Conservation (phyloP, 2,888 invertebrate genomes). For the Helleia helle region DNA sequence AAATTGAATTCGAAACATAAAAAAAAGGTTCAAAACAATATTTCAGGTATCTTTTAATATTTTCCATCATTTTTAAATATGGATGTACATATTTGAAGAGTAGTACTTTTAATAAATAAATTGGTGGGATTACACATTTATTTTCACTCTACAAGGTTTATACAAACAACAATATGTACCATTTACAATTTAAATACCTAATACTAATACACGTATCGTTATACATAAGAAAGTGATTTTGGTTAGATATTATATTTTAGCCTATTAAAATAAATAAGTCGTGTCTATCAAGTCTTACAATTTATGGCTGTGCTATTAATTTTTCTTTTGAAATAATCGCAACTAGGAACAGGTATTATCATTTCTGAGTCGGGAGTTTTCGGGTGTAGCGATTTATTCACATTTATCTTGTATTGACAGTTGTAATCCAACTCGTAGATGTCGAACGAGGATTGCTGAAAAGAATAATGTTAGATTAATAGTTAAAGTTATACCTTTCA, state of each 20-base stretch:
- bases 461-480: conserved; percentile 23
- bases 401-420: conserved; percentile 71
- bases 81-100: no score
- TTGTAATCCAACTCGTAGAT: conserved; percentile 72
- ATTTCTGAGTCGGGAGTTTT: conserved; percentile 60
- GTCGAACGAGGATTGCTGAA: conserved; percentile 70
- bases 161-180: no score
- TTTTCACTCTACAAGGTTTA: neutral
- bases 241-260: conserved; percentile 6
- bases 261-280: conserved; percentile 8
- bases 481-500: neutral
- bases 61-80: no score
- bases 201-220: neutral
- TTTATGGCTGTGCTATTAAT: conserved; percentile 36
- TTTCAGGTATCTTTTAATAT: no score
- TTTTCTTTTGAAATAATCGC: conserved; percentile 59
- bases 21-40: no score
- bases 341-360: conserved; percentile 65
- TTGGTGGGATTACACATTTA: neutral
- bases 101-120: no score
- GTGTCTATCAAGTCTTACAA: conserved; percentile 32
- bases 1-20: no score
- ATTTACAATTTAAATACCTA: conserved; percentile 6
- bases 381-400: conserved; percentile 49
- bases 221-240: conserved; percentile 2